These are phyloP conservation scores for Onychomys leucogaster DNA, from an alignment of 2,797 vertebrate species.

Conservation along the genomic window DNA sequence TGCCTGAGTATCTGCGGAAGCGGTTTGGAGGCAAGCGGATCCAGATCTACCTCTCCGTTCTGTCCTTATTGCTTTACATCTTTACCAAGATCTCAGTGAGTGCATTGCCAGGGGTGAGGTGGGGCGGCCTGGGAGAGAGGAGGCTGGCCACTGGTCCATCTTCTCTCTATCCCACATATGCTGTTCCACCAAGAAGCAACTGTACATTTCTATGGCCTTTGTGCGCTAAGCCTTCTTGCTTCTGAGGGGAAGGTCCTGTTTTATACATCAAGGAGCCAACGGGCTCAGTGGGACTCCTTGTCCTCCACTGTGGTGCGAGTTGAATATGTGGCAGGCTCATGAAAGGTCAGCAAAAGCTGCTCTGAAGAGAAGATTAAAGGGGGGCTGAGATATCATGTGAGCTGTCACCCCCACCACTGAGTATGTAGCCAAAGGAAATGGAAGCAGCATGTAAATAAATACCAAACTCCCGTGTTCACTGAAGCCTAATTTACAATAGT, in stretches of 20 bases:
- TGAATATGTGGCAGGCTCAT: not conserved
- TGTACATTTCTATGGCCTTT: not conserved
- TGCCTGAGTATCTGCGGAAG: conserved; percentile 97
- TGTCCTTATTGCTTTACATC: conserved; percentile 95
- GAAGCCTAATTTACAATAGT: not conserved
- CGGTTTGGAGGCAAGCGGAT: conserved; percentile 96
- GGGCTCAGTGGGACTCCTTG: not conserved
- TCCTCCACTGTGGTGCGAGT: not conserved
- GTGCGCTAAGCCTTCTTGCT: not conserved
- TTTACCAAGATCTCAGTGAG: conserved; percentile 99
- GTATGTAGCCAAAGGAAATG: not conserved
- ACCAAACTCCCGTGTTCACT: not conserved
- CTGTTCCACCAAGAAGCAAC: not conserved
- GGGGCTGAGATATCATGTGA: not conserved
- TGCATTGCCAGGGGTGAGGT: conserved; percentile 5
- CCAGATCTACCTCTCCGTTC: conserved; percentile 95
- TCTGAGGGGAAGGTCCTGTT: not conserved
- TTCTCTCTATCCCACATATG: not conserved
- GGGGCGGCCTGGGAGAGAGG: accelerated
- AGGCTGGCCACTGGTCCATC: not conserved
- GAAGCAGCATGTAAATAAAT: not conserved
- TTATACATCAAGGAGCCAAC: not conserved
- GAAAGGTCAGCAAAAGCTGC: not conserved
- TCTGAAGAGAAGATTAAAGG: not conserved
- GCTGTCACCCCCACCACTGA: too few species aligned